Conservation (phyloP, 2,888 invertebrate genomes). For the Pimpla rufipes region DNA sequence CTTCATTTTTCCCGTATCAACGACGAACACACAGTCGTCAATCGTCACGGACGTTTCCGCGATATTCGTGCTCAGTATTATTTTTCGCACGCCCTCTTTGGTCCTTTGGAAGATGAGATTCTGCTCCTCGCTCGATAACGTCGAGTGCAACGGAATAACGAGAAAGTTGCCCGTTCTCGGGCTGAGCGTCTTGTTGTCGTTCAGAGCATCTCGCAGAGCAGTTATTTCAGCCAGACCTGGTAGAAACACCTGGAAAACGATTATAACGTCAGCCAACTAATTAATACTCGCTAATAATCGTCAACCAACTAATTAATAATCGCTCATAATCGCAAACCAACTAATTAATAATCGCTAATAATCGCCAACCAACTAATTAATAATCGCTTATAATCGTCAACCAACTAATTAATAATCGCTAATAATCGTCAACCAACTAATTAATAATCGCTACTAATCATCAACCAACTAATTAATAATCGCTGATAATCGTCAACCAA, state of each 20-base stretch:
- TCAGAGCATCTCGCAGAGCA: constrained; percentile 89
- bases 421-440: too few relatives aligned
- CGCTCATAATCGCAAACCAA: too few relatives aligned
- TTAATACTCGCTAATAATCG: too few relatives aligned
- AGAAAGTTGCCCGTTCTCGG: constrained; percentile 89
- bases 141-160: constrained; percentile 94
- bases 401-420: too few relatives aligned
- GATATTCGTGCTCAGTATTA: constrained; percentile 95
- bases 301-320: too few relatives aligned
- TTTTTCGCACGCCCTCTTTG: constrained; percentile 91
- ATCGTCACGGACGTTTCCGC: constrained; percentile 98
- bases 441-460: too few relatives aligned
- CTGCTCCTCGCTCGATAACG: constrained; percentile 94
- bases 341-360: too few relatives aligned
- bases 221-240: constrained; percentile 94
- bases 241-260: constrained; percentile 87
- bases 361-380: too few relatives aligned
- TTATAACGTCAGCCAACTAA: too few relatives aligned
- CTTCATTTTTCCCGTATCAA: constrained; percentile 97
- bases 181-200: constrained; percentile 89
- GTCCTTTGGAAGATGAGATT: constrained; percentile 91
- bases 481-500: too few relatives aligned
- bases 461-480: too few relatives aligned
- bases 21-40: constrained; percentile 97
- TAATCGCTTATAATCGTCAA: too few relatives aligned